These are phyloP conservation scores for Punctoribates punctum DNA, from an alignment of 2,888 invertebrate genomes.

Conservation along the genomic window DNA sequence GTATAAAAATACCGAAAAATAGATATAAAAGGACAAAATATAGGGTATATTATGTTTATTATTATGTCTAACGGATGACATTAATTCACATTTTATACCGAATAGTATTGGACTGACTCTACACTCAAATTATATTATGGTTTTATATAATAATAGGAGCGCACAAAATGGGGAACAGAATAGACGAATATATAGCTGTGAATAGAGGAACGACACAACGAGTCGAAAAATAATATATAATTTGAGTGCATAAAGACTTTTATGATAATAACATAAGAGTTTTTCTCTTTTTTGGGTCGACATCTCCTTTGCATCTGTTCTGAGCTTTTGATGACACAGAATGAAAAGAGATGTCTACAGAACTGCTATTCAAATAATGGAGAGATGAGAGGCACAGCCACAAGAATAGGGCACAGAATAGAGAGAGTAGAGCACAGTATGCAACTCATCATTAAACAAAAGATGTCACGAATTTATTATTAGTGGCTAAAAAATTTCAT, in stretches of 20 bases:
- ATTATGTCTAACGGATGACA: background rate
- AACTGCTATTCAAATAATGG: background rate
- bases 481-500: background rate
- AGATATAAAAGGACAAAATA: too few relatives aligned
- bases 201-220: background rate
- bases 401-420: background rate
- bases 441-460: background rate
- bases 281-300: background rate
- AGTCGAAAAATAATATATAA: background rate
- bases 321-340: background rate
- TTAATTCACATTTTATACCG: background rate
- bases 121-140: background rate
- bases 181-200: too few relatives aligned
- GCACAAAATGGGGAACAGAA: background rate
- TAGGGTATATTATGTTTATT: background rate
- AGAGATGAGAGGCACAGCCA: background rate
- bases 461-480: slow-evolving; percentile 3
- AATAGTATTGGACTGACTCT: background rate
- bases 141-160: background rate
- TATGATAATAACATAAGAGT: background rate
- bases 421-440: background rate
- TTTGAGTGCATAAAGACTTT: background rate
- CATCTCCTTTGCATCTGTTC: background rate
- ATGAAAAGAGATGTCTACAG: background rate
- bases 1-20: too few relatives aligned